Evolutionary conservation across 2,113 vertebrate species (phyloP).

Genomic region (Oreochromis aureus): DNA sequence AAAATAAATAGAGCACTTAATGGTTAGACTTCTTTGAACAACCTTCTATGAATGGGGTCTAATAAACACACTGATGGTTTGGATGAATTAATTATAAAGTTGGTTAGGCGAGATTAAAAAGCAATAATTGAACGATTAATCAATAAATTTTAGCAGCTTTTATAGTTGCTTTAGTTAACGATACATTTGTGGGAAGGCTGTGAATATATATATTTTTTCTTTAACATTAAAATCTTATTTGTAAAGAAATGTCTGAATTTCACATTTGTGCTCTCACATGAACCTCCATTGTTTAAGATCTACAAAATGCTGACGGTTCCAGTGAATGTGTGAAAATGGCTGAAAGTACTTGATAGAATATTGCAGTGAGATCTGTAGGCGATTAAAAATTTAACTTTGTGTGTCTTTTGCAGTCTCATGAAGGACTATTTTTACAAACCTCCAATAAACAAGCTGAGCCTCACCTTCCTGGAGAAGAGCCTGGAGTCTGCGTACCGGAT

Average conservation of each 20-base stretch:
- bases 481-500: constrained; percentile 86
- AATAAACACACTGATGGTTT: not conserved
- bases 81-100: not conserved
- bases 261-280: not conserved
- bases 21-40: not conserved
- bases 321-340: not conserved
- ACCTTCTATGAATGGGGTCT: not conserved
- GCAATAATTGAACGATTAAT: not conserved
- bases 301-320: not conserved
- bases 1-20: not conserved
- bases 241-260: not conserved
- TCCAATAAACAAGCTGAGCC: constrained; percentile 91
- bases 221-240: not conserved
- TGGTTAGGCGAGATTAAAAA: not conserved
- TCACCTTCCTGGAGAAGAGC: constrained; percentile 90
- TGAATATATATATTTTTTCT: not conserved
- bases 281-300: not conserved
- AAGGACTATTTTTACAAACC: constrained; percentile 99
- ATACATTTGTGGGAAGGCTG: not conserved
- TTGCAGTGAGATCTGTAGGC: not conserved
- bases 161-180: not conserved
- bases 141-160: not conserved
- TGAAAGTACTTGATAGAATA: not conserved
- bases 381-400: not conserved
- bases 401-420: constrained; percentile 82